Evolutionary conservation across 2,797 vertebrate genomes (phyloP), one percentile per base, ranked within the genome.

Genomic region (Harpagifer antarcticus): DNA sequence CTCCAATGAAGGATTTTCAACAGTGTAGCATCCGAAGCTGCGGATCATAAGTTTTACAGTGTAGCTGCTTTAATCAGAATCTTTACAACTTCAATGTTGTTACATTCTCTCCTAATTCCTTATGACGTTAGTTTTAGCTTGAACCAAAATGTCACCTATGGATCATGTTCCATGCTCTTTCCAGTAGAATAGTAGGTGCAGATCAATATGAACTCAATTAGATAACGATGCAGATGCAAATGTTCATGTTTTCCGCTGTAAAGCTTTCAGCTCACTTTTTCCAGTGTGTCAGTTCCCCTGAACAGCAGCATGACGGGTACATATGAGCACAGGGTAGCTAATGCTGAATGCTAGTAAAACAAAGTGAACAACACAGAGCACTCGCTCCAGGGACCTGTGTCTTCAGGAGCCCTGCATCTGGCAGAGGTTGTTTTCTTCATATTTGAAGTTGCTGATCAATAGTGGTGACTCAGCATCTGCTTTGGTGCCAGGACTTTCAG

Each of bases 361-460:
- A 76, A 72, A 72, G 43, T 42, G 8, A 58, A 76, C 37, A 54
- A 20, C 20, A 11, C 47, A 61, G 44, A 14, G 0, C 31, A 17
- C 27, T 31, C 8, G 2, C 58, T 17, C 37, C 53, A 6, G 52
- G 20, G 58, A 68, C 48, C 15, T 58, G 23, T 69, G 73, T 68
- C 17, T 57, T 45, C 47, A 63, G 56, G 66, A 64, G 20, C 33
- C 14, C 72, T 54, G 62, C 42, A 43, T 71, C 49, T 2, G 27
- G 53, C 48, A 13, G 0, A 49, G n/a, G 49, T 16, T 19, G 14
- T 58, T 53, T 66, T 60, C 42, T 50, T 17, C 17, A 56, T 10
- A 54, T 61, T 71, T 75, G 42, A 73, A 76, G 76, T 44, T 66
- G n/a, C 45, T 78, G 58, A 78, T 88, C 81, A 67, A 82, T 86